These are phyloP conservation scores for Xenopus laevis DNA, from an alignment of 2,113 vertebrate genomes.

Conservation along the genomic window DNA sequence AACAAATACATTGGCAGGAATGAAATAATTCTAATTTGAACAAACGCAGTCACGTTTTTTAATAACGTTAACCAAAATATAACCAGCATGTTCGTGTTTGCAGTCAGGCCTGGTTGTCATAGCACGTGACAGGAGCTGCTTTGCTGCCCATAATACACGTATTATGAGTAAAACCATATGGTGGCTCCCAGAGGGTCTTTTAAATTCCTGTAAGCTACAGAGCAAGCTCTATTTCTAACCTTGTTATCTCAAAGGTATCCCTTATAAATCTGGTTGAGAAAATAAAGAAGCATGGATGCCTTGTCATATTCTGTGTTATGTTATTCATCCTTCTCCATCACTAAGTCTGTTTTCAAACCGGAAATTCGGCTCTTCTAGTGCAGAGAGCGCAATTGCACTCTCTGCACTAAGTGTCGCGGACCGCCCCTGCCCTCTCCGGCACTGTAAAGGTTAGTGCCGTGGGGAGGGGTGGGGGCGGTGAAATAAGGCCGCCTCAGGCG, in stretches of 20 bases:
- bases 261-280: neutral
- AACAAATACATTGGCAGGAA: constrained; percentile 65
- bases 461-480: too few species aligned
- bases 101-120: neutral
- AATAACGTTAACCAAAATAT: neutral
- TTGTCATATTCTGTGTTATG: neutral
- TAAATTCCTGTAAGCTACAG: neutral
- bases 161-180: constrained; percentile 3
- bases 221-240: neutral
- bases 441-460: too few species aligned
- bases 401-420: too few species aligned
- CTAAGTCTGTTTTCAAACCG: too few species aligned
- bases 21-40: constrained; percentile 50
- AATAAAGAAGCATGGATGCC: neutral
- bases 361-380: too few species aligned
- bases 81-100: neutral
- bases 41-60: neutral
- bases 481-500: too few species aligned
- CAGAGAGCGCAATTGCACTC: too few species aligned
- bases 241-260: neutral
- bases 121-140: neutral
- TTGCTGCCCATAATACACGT: neutral
- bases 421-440: too few species aligned
- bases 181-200: neutral
- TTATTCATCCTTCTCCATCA: neutral